Base-by-base conservation (phyloP, 2,113 vertebrate species). In the Syngnathus floridae region DNA sequence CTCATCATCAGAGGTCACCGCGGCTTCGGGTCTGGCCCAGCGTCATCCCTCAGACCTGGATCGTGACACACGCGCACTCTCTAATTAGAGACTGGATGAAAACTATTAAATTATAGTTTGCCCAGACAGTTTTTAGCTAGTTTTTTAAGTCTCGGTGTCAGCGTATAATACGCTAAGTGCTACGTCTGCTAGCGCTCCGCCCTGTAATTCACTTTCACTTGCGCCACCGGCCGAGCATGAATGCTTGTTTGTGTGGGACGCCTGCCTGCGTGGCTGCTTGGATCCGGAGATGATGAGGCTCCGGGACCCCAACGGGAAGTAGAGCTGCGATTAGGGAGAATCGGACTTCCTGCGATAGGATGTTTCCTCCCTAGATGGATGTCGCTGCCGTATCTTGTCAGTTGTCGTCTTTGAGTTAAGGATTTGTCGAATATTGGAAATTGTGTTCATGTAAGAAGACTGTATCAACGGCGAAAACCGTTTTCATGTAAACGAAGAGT, bases 291-390 rank as follows among this genome's bases (percentile, higher is more conserved):
- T 61, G 75, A 79, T 65, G 73, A 51, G 48, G 65, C 74, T 71
- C 66, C 2, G 64, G 70, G 51, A 65, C 17, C 64, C 64, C 56
- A 73, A 78, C 78, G 84, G 88, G 89, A 90, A 88, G 78, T 41
- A 0, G 45, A 66, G 69, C 35, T 1, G 9, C 21, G 74, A 85
- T 89, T 86, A 88, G 79, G 26, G 67, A 72, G 75, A 81, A 83
- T 81, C 79, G 84, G 82, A 84, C 81, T 88, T 89, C 84, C 87
- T 84, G 79, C 52, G 83, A 90, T 88, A 86, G 68, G 66, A 80
- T 65, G 64, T 73, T 88, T 86, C 87, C 87, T 77, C 75, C 84
- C 74, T 62, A 76, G 81, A 79, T 71, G 54, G 73, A 71, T 77
- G 81, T 73, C 61, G 40, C n/a, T 67, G 58, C 55, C 70, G 77